These are phyloP conservation scores for Phalangium opilio DNA, from an alignment of 2,888 invertebrate species.

Conservation along the genomic window DNA sequence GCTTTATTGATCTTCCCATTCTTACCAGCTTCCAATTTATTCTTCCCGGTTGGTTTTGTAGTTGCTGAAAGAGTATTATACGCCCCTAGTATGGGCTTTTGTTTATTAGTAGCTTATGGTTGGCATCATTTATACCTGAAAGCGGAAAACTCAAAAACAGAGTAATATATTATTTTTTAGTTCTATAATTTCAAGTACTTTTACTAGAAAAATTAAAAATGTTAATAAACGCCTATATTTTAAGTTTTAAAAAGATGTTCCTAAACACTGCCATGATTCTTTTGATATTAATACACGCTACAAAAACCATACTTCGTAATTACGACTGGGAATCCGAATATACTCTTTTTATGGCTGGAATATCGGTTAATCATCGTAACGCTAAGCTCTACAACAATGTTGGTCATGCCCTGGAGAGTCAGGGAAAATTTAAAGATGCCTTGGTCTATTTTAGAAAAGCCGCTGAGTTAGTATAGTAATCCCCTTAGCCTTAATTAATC, in stretches of 20 bases:
- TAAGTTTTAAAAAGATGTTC: too few relatives aligned
- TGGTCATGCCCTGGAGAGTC: slow-evolving; percentile 80
- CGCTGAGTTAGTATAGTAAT: slow-evolving; percentile 38
- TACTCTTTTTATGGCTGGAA: slow-evolving; percentile 80
- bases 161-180: too few relatives aligned
- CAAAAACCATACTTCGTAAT: slow-evolving; percentile 73
- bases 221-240: too few relatives aligned
- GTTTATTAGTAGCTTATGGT: slow-evolving; percentile 75
- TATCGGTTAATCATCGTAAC: slow-evolving; percentile 65
- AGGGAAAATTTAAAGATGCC: slow-evolving; percentile 53
- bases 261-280: slow-evolving; percentile 34
- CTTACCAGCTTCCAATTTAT: slow-evolving; percentile 87
- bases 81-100: slow-evolving; percentile 95
- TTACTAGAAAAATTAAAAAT: too few relatives aligned
- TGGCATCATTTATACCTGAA: slow-evolving; percentile 35
- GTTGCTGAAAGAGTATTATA: slow-evolving; percentile 89
- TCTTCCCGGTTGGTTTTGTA: slow-evolving; percentile 95
- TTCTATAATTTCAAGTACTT: too few relatives aligned
- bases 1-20: slow-evolving; percentile 78
- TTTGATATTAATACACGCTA: slow-evolving; percentile 58
- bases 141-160: too few relatives aligned
- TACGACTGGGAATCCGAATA: slow-evolving; percentile 79
- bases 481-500: too few relatives aligned
- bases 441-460: slow-evolving; percentile 81
- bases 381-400: slow-evolving; percentile 96